phyloP scores from a whole-genome alignment of 92 coral and sea anemone species.

The Diadumene lineata region DNA sequence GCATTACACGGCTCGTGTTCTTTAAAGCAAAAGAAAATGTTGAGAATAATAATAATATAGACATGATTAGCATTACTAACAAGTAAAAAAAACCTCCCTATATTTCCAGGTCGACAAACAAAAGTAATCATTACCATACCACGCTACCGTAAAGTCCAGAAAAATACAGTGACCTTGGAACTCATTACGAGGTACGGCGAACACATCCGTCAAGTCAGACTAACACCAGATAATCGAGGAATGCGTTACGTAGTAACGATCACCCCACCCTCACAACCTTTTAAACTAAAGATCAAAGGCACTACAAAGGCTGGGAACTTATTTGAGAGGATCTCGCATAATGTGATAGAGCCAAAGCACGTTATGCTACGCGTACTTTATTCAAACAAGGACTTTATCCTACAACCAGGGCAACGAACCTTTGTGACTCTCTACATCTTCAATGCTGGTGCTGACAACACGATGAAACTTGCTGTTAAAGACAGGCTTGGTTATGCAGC shows the following conservation, averaged over 20 bases:
- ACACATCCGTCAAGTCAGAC: constrained; percentile 45
- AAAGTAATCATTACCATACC: constrained; percentile 70
- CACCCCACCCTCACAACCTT: constrained; percentile 54
- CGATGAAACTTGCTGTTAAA: constrained; percentile 22
- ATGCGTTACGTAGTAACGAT: constrained; percentile 67
- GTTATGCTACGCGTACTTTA: constrained; percentile 54
- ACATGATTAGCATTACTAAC: not conserved
- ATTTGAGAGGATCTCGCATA: constrained; percentile 75
- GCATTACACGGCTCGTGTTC: too few relatives aligned
- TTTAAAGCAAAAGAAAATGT: not conserved
- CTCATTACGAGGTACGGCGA: constrained; percentile 71
- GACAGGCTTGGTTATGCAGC: constrained; percentile 45
- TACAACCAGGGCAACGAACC: constrained; percentile 48
- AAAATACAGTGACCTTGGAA: constrained; percentile 56
- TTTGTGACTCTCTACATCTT: constrained; percentile 52
- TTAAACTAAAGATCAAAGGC: constrained; percentile 72
- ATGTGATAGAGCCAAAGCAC: constrained; percentile 60
- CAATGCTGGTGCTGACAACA: constrained; percentile 23
- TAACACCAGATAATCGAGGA: constrained; percentile 50
- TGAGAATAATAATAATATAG: too few relatives aligned
- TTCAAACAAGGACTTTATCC: constrained; percentile 59
- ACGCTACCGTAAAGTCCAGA: constrained; percentile 64
- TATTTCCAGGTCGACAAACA: constrained; percentile 51
- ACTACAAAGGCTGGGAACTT: constrained; percentile 57
- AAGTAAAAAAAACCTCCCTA: too few relatives aligned